Conservation (phyloP, 2,113 vertebrate species). For the Trochalopteron elliotii region DNA sequence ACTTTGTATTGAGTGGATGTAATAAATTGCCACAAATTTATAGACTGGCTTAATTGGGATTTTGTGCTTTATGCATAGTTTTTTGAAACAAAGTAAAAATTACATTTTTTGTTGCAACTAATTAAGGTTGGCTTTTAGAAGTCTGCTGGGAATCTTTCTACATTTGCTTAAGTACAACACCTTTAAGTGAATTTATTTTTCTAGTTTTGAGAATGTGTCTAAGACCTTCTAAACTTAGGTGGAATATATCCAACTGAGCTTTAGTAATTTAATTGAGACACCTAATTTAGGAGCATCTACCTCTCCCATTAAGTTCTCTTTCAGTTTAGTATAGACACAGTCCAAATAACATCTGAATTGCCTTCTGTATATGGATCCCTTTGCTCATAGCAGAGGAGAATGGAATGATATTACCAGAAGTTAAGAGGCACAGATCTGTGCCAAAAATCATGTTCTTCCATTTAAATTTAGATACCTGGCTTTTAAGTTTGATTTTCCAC, state of each 20-base stretch:
- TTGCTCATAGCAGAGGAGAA: background rate
- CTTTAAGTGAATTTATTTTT: background rate
- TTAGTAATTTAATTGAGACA: background rate
- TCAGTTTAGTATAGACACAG: background rate
- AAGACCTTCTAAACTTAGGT: background rate
- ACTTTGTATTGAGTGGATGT: background rate
- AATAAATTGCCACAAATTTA: background rate
- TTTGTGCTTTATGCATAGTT: background rate
- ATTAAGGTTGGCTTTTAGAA: background rate
- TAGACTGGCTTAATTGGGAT: background rate
- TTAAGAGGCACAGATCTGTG: background rate
- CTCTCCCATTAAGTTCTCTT: background rate
- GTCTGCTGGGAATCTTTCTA: background rate
- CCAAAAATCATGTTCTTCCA: background rate
- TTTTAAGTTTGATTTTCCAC: background rate
- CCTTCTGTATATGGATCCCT: background rate
- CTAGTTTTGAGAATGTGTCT: background rate
- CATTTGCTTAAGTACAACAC: background rate
- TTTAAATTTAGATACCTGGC: background rate
- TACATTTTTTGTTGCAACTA: background rate
- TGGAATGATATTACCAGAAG: background rate
- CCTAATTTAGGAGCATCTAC: background rate
- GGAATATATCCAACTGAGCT: background rate
- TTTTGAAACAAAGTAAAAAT: background rate
- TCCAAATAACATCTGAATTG: background rate